Percentiles rank a stretch among this genome's conserved stretches.
Evolutionary conservation across 2,888 invertebrate species (phyloP).

Genomic region (Plutella xylostella): DNA sequence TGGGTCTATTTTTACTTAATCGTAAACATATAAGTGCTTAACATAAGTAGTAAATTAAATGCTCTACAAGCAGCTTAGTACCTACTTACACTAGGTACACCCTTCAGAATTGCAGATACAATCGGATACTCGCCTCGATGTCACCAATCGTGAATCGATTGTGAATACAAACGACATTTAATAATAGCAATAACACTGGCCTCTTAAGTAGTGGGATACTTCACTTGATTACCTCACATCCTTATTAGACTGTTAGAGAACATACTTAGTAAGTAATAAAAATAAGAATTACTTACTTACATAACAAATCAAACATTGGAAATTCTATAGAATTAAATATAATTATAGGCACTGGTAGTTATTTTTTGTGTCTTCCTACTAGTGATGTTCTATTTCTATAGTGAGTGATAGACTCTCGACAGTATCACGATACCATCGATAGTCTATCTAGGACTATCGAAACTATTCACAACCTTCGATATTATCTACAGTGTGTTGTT

Average conservation of each 20-base stretch:
- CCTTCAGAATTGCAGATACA: too few species aligned
- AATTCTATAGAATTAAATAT: too few species aligned
- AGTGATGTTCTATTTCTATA: too few species aligned
- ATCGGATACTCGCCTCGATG: neutral
- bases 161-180: slow-evolving; percentile 15
- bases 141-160: neutral
- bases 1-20: too few species aligned
- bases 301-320: neutral
- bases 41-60: neutral
- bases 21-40: too few species aligned
- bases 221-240: slow-evolving; percentile 19
- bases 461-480: too few species aligned
- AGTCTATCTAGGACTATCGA: too few species aligned
- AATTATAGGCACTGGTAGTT: too few species aligned
- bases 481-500: too few species aligned
- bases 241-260: neutral
- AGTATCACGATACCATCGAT: too few species aligned
- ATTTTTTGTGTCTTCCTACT: too few species aligned
- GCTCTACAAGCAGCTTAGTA: neutral
- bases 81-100: neutral
- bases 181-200: slow-evolving; percentile 18
- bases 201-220: slow-evolving; percentile 24
- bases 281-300: neutral
- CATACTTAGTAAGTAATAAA: neutral
- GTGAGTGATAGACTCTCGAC: too few species aligned